Evolutionary conservation across 2,797 vertebrate genomes (phyloP).

Genomic region (Ctenochaetus hawaiiensis): DNA sequence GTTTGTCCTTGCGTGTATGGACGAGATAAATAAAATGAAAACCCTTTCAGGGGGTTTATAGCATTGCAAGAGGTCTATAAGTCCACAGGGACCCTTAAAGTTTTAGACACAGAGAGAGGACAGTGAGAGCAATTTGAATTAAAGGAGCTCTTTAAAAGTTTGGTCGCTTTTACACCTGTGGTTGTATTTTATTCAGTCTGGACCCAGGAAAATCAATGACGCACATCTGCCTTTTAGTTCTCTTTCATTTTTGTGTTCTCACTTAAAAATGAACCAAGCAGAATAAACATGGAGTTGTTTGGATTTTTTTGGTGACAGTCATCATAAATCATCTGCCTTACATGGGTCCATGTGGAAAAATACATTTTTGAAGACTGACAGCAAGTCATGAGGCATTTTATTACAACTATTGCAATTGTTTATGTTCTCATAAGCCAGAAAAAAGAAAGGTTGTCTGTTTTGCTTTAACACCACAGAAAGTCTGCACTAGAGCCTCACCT

Average conservation of each 20-base stretch:
- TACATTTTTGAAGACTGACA: background rate
- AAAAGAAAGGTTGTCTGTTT: background rate
- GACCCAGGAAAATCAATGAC: background rate
- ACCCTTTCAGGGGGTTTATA: background rate
- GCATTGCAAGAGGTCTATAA: background rate
- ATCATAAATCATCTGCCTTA: background rate
- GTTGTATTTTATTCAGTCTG: background rate
- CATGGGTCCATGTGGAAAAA: background rate
- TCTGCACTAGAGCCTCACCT: background rate
- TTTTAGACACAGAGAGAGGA: conserved; percentile 15
- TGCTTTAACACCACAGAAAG: background rate
- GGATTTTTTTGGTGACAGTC: conserved; percentile 3
- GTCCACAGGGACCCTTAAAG: background rate
- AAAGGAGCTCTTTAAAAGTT: conserved; percentile 1
- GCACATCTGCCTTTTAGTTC: background rate
- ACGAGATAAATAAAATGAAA: background rate
- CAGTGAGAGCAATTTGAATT: background rate
- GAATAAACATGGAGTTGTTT: background rate
- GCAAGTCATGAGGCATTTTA: background rate
- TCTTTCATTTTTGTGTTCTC: background rate
- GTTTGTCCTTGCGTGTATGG: background rate
- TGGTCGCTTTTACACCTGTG: background rate
- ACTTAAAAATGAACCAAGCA: background rate
- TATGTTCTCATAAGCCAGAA: background rate
- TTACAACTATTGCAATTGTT: background rate